Evolutionary conservation across 2,113 vertebrate species (phyloP).

Genomic region (Pontoporia blainvillei): DNA sequence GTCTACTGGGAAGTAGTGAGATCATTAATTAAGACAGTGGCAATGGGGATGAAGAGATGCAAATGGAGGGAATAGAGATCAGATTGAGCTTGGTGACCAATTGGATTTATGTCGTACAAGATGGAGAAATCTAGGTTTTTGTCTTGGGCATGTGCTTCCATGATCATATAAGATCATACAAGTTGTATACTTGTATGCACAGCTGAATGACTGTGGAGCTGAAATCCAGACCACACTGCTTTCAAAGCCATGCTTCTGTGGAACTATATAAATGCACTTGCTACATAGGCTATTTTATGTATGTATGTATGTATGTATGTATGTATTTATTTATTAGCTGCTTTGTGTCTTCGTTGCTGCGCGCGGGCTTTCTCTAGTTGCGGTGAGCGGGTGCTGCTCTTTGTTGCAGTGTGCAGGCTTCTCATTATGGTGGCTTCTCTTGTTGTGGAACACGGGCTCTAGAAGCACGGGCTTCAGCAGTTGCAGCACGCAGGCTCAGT

Average conservation of each 20-base stretch:
- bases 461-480: too few species aligned
- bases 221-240: not conserved
- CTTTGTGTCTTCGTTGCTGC: too few species aligned
- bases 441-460: too few species aligned
- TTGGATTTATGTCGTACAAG: not conserved
- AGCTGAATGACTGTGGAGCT: not conserved
- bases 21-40: not conserved
- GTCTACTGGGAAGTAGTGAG: not conserved
- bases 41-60: not conserved
- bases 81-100: not conserved
- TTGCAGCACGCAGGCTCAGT: too few species aligned
- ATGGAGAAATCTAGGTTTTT: not conserved
- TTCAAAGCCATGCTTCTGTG: not conserved
- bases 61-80: not conserved
- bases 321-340: too few species aligned
- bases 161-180: fast-evolving
- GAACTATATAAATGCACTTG: not conserved
- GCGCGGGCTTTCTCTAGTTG: too few species aligned
- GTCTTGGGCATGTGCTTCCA: not conserved
- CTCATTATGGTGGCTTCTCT: too few species aligned
- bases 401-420: too few species aligned
- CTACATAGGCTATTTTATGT: not conserved
- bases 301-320: too few species aligned
- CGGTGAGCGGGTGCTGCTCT: too few species aligned
- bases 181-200: not conserved